A percentile compares a stretch with the other conserved stretches of the same genome.
phyloP scores from a whole-genome alignment of 2,797 vertebrate genomes.

The Mycteria americana region DNA sequence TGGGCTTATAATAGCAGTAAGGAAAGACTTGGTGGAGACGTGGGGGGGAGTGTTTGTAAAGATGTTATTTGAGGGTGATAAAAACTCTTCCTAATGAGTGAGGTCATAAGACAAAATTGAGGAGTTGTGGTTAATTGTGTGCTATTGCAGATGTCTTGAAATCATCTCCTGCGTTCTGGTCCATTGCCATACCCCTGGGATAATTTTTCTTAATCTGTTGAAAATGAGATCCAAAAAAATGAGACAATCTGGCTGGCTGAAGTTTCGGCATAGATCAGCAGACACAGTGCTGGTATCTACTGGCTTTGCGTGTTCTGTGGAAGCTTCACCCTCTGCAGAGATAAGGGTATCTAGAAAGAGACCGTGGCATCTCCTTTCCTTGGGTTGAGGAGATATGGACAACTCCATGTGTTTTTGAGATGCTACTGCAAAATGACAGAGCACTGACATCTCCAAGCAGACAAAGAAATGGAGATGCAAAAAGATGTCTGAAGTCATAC shows the following conservation, averaged over 20 bases:
- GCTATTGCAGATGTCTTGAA: conserved; percentile 8
- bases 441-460: not conserved
- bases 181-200: conserved; percentile 25
- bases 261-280: not conserved
- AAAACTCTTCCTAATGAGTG: not conserved
- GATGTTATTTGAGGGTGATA: not conserved
- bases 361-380: not conserved
- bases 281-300: not conserved
- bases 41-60: not conserved
- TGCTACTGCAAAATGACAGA: not conserved
- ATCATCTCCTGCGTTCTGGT: not conserved
- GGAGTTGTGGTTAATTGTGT: not conserved
- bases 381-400: not conserved
- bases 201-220: conserved; percentile 7
- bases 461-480: not conserved
- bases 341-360: not conserved
- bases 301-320: not conserved
- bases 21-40: not conserved
- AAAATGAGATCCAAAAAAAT: not conserved
- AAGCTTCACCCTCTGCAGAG: not conserved
- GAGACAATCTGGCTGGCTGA: not conserved
- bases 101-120: conserved; percentile 27
- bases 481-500: not conserved
- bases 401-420: not conserved
- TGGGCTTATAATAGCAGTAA: not conserved